Base-by-base conservation (phyloP, 1,140 invertebrate species). In the Pachyrhynchus sulphureomaculatus region DNA sequence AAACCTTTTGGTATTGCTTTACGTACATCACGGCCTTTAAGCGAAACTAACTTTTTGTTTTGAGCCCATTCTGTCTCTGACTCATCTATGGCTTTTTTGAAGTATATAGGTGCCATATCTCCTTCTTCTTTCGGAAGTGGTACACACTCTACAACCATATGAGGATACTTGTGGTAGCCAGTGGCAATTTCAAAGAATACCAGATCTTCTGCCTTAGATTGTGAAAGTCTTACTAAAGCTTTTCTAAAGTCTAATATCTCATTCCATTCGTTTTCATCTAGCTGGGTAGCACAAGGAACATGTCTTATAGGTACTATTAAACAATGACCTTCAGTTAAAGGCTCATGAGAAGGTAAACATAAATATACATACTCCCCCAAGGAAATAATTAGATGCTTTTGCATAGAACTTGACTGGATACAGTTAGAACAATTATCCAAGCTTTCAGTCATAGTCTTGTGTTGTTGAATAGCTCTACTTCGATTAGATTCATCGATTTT, bases 41-140 rank as follows among this genome's bases (percentile, higher is more conserved):
- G 77, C 61, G 94, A 89, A 0, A 98, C 83, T n/a, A 99, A 76
- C 81, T 99, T 98, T 72, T 95, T 95, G 75, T 99, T 98, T 63
- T 88, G 87, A 10, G 91, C 84, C 95, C 96, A 98, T 80, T 98
- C 95, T 20, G 83, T 85, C 79, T 98, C 96, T 65, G 90, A 95
- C 77, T 98, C 96, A 68, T 92, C 79, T 42, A 99, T 86, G 0
- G 95, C 95, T 87, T 99, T 98, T 84, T 96, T 97, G 72, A 98
- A 98, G 80, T 97, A 98, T 63, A 98, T 96, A 1, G 94, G 92
- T 9, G 92, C 92, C 72, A 89, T 78, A 62, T 92, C 88, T 20
- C 90, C 91, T 26, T 86, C 81, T 76, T 95, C 90, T 71, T 83
- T 84, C 4, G 90, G 86, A 66, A 98, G 68, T 0, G 95, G 92